Evolutionary conservation across 2,113 vertebrate species (phyloP).

Genomic region (Gopherus flavomarginatus): DNA sequence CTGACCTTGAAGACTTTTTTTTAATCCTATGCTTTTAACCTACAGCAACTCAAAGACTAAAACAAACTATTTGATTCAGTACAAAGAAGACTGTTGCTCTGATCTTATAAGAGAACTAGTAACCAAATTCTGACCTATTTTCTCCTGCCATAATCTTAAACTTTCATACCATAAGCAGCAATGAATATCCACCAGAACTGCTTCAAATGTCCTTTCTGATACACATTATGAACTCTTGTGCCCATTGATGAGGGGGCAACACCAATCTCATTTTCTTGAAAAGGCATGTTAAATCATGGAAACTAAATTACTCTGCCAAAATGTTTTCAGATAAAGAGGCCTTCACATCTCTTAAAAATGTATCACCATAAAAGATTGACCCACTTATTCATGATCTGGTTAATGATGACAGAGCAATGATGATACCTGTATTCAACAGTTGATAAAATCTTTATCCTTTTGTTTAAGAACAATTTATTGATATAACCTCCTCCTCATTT

Average conservation of each 20-base stretch:
- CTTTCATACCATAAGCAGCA: neutral
- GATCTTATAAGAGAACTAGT: neutral
- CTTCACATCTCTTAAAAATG: neutral
- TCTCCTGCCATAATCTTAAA: neutral
- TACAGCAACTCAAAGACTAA: neutral
- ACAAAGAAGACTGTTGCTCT: neutral
- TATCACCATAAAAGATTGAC: neutral
- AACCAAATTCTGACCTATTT: neutral
- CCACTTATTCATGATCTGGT: neutral
- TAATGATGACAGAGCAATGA: neutral
- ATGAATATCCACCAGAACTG: neutral
- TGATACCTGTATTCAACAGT: neutral
- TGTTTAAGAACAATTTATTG: neutral
- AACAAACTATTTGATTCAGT: neutral
- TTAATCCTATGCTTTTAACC: neutral
- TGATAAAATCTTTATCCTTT: neutral
- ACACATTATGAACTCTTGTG: neutral
- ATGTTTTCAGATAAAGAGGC: neutral
- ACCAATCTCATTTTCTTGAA: neutral
- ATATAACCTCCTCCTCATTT: neutral
- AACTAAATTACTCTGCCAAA: rapidly evolving
- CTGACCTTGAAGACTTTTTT: neutral
- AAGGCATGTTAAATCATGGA: neutral
- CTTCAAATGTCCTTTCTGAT: neutral
- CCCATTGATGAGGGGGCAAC: neutral